Evolutionary conservation across 2,888 invertebrate species (phyloP), one percentile per base, ranked within the genome.

Genomic region (Colostygia pectinataria): DNA sequence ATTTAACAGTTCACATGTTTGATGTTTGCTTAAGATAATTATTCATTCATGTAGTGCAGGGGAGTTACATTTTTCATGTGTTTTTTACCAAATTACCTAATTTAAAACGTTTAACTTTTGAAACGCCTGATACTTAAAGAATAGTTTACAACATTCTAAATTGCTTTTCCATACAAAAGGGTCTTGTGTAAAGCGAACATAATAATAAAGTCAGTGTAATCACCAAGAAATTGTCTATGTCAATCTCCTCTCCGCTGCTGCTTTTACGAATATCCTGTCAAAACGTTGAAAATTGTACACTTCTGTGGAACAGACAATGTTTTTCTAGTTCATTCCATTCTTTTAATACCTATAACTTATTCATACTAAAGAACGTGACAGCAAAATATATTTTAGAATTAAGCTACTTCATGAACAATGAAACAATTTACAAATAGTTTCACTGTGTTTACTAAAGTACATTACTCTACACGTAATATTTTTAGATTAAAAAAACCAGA

Each of bases 161-260:
- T 47, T 39, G 34, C 40, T 43, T 29, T 50, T 37, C 53, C 53
- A 36, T 40, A 52, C 55, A 56, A 54, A 53, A 54, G 39, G 36
- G 51, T 63, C 70, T 50, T 14, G 6, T 20, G 9, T 9, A 31
- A 73, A 74, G 73, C 70, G 44, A 58, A 71, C 65, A 68, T 60
- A 58, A n/a, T 57, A 57, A 66, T 55, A 66, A 65, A 57, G 54
- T 47, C 57, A 60, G 50, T 52, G 70, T 86, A 89, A 76, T 89
- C 86, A 90, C 90, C 90, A 90, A 87, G 66, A 85, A 84, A 84
- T 88, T 89, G 82, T 90, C 90, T 65, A 90, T 90, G 80, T 89
- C 87, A 72, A 90, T 90, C 75, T 89, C 90, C 71, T 90, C 90
- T 46, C 79, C 81, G 55, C 83, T 85, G 76, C 84, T 82, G 74